Evolutionary conservation across 1,140 invertebrate genomes (phyloP).

Genomic region (Bombus sibiricus): DNA sequence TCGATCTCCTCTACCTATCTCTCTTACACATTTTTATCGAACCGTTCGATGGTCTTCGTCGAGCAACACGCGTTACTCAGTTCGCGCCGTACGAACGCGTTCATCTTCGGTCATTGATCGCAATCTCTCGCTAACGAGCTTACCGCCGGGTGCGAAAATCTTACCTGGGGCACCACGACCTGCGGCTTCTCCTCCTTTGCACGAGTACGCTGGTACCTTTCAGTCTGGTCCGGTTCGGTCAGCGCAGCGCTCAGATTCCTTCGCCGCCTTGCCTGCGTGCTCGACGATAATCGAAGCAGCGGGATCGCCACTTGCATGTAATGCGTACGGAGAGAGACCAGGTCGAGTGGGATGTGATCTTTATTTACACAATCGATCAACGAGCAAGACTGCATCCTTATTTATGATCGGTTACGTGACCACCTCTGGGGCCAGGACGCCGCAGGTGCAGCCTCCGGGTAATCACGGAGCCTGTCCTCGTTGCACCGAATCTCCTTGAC

Average conservation of each 20-base stretch:
- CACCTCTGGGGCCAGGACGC: neutral
- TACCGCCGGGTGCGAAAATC: constrained; percentile 79
- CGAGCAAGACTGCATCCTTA: constrained; percentile 52
- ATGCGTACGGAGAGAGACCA: too few species aligned
- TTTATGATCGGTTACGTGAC: constrained; percentile 45
- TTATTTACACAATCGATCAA: constrained; percentile 67
- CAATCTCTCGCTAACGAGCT: constrained; percentile 79
- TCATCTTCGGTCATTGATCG: constrained; percentile 82
- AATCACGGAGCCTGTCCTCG: neutral
- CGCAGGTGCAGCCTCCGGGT: constrained; percentile 47
- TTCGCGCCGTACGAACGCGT: constrained; percentile 75
- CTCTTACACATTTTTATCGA: constrained; percentile 15
- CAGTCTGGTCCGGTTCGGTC: constrained; percentile 5
- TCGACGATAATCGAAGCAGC: constrained; percentile 62
- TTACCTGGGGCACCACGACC: constrained; percentile 65
- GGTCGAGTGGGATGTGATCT: constrained; percentile 38
- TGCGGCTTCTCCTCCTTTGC: constrained; percentile 37
- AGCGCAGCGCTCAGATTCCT: constrained; percentile 15
- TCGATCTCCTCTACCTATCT: constrained; percentile 52
- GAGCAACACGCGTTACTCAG: constrained; percentile 38
- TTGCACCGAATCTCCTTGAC: neutral
- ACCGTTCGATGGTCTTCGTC: constrained; percentile 3
- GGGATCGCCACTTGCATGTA: constrained; percentile 17
- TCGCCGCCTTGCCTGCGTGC: constrained; percentile 46
- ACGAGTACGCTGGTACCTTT: neutral